Percentiles rank a stretch among this genome's conserved stretches.
Evolutionary conservation across 1,140 invertebrate species (phyloP).

Genomic region (Macrotrachela quadricornifera): DNA sequence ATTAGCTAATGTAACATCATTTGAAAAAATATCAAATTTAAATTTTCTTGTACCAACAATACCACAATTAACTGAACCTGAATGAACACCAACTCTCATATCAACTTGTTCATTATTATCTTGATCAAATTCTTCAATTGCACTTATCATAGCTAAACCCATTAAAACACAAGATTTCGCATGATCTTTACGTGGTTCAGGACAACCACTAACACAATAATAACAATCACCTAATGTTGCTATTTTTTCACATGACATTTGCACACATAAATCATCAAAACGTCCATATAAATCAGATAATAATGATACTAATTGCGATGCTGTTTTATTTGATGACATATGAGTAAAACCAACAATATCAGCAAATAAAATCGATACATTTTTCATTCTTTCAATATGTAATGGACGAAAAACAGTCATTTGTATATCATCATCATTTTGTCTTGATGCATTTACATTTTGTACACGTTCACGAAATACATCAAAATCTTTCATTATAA

Average conservation of each 20-base stretch:
- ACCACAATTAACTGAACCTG: slow-evolving; percentile 72
- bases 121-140: slow-evolving; percentile 46
- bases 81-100: slow-evolving; percentile 84
- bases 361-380: slow-evolving; percentile 71
- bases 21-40: slow-evolving; percentile 94
- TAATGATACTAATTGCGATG: slow-evolving; percentile 51
- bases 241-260: slow-evolving; percentile 40
- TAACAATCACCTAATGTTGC: slow-evolving; percentile 64
- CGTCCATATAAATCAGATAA: slow-evolving; percentile 85
- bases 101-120: slow-evolving; percentile 36
- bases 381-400: slow-evolving; percentile 39
- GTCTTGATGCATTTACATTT: no score
- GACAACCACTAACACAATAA: slow-evolving; percentile 72
- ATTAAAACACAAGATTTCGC: slow-evolving; percentile 81
- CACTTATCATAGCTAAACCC: slow-evolving; percentile 87
- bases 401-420: neutral
- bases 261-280: slow-evolving; percentile 64
- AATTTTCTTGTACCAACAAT: slow-evolving; percentile 74
- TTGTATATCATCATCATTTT: no score
- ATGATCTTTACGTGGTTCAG: slow-evolving; percentile 64
- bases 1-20: slow-evolving; percentile 87
- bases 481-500: no score
- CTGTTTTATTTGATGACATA: slow-evolving; percentile 77
- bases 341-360: slow-evolving; percentile 92
- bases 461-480: no score